Base-by-base conservation (phyloP, 1,140 invertebrate species). In the Zaprionus nigranus region DNA sequence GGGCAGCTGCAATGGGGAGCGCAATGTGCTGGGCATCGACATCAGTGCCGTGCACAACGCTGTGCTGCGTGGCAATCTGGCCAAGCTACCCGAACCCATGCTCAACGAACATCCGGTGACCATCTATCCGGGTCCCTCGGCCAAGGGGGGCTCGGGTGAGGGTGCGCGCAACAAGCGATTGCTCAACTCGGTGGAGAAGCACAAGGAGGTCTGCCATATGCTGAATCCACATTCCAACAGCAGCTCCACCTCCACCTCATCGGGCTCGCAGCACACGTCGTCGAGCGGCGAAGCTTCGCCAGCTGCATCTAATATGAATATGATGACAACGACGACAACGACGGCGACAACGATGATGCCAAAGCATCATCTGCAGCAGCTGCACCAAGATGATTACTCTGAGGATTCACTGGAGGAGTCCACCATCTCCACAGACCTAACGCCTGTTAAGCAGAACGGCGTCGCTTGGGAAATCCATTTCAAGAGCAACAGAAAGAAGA, bases 391-490 rank as follows among this genome's bases (percentile, higher is more conserved):
- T 11, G 95, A 96, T 66, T 97, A 97, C 90, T 97, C 96, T 5
- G 96, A 97, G 91, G 96, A 97, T 91, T 97, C 96, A 4, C 90
- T 97, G 56, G 96, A 97, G 82, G 94, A 95, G 74, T 95, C 96
- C 90, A 58, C 93, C 87, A 71, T 94, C 93, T 81, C 94, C 93
- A 84, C 94, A 94, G 70, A 94, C 93, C 75, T 93, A 84, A 94
- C 94, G 70, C 94, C 94, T 78, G 95, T 95, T 85, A 97, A 97
- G 93, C 94, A 96, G 73, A 95, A 95, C 81, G 96, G 96, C 78
- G 96, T 97, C 51, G 96, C 96, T 61, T 97, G 96, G 96, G 96
- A 97, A 93, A 96, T 97, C 36, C 95, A 96, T 56, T 93, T 97
- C 28, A 92, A 90, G 46, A 87, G 71, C 75, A 87, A 83, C 60